phyloP scores from a whole-genome alignment of 2,113 vertebrate species.

The Nibea albiflora region DNA sequence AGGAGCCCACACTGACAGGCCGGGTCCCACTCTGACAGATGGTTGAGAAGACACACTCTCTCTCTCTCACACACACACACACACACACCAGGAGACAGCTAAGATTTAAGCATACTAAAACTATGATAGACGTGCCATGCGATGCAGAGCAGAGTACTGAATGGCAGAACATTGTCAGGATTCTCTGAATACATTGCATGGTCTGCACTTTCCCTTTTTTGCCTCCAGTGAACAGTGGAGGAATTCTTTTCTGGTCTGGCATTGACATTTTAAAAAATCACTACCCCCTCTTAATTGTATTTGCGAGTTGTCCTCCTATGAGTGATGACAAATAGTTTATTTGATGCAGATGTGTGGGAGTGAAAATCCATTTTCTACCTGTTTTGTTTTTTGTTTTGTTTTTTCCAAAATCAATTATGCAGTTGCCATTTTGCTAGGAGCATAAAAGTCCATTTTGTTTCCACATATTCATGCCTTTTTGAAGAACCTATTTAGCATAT shows the following conservation, averaged over 20 bases:
- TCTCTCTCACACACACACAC: constrained; percentile 9
- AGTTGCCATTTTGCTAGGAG: not conserved
- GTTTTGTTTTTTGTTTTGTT: not conserved
- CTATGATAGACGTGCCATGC: constrained; percentile 42
- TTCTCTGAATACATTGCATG: constrained; percentile 28
- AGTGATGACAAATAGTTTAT: not conserved
- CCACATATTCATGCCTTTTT: not conserved
- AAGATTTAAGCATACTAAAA: constrained; percentile 50
- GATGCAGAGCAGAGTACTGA: constrained; percentile 33
- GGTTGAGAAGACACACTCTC: constrained; percentile 41
- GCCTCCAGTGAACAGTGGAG: not conserved
- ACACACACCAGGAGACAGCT: constrained; percentile 32
- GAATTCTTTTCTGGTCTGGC: not conserved
- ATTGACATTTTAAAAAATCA: not conserved
- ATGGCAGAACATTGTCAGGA: constrained; percentile 49
- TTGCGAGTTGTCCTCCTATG: constrained; percentile 1
- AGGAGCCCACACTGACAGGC: constrained; percentile 72
- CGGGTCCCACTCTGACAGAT: constrained; percentile 61
- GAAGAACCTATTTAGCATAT: not conserved
- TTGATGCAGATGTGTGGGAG: not conserved
- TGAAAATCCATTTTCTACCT: not conserved
- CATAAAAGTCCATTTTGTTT: not conserved
- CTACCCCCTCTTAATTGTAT: not conserved
- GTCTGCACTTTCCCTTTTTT: not conserved
- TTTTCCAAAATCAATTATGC: not conserved